Evolutionary conservation across 2,888 invertebrate genomes (phyloP).

Genomic region (Orthonevra nobilis): DNA sequence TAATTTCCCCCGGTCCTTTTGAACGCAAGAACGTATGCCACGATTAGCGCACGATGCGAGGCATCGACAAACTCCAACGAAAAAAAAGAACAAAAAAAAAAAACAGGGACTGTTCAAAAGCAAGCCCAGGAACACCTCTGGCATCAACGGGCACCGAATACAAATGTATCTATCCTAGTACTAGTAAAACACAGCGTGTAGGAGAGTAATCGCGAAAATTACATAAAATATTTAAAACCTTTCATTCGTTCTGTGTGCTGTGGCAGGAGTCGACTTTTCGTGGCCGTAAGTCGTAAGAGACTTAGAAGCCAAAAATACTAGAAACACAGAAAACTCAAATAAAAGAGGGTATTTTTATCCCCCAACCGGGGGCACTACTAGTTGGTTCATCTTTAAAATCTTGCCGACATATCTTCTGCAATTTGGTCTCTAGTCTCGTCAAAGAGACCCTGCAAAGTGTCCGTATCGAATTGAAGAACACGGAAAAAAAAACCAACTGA

Average conservation of each 20-base stretch:
- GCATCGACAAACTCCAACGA: not conserved
- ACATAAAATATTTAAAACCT: constrained; percentile 69
- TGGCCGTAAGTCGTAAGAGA: constrained; percentile 19
- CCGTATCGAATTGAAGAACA: constrained; percentile 25
- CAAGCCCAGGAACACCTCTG: constrained; percentile 2
- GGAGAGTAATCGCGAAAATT: constrained; percentile 69
- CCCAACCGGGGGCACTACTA: constrained; percentile 18
- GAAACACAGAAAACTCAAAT: constrained; percentile 17
- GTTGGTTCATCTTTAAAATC: constrained; percentile 36
- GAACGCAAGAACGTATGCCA: constrained; percentile 32
- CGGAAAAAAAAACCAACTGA: constrained; percentile 8
- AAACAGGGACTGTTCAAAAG: not conserved
- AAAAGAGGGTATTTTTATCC: constrained; percentile 30
- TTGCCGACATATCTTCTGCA: constrained; percentile 11
- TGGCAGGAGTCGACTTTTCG: constrained; percentile 2
- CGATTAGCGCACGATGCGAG: not conserved
- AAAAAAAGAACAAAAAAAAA: not conserved
- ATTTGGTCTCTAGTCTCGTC: constrained; percentile 20
- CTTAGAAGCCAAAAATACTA: constrained; percentile 21
- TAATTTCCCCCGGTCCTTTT: constrained; percentile 48
- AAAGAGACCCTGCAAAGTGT: constrained; percentile 4
- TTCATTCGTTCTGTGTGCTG: constrained; percentile 49
- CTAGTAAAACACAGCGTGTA: constrained; percentile 9
- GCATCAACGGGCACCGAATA: constrained; percentile 35
- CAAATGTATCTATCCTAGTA: constrained; percentile 34